A percentile compares a stretch with the other conserved stretches of the same genome.
Conservation (phyloP, 1,140 invertebrate genomes). For the Batillaria attramentaria region DNA sequence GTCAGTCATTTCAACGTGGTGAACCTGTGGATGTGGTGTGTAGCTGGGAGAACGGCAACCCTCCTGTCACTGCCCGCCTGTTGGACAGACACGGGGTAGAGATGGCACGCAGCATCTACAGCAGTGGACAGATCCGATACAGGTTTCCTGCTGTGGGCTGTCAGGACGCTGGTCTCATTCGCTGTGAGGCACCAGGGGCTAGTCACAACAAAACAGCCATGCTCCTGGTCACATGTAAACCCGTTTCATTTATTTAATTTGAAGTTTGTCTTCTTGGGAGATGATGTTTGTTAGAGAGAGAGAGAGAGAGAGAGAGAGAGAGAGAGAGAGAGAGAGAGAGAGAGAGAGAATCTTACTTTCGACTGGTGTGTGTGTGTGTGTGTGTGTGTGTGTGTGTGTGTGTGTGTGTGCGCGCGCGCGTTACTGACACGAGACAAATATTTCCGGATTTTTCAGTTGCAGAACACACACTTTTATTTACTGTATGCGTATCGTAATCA, state of each 20-base stretch:
- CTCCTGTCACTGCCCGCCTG: too few relatives aligned
- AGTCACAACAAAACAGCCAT: background rate
- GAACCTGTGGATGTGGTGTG: too few relatives aligned
- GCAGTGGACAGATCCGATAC: too few relatives aligned
- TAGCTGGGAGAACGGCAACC: too few relatives aligned
- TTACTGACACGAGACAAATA: background rate
- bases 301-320: slow-evolving; percentile 2
- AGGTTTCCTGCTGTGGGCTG: too few relatives aligned
- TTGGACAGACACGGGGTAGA: too few relatives aligned
- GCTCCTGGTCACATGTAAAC: background rate
- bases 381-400: background rate
- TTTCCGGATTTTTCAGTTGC: background rate
- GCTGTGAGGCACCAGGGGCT: too few relatives aligned
- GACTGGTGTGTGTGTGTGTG: background rate
- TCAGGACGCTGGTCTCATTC: too few relatives aligned
- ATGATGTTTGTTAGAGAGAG: background rate
- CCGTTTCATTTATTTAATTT: background rate
- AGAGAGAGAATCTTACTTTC: background rate
- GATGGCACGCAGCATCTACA: too few relatives aligned
- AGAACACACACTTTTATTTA: background rate
- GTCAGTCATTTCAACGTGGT: too few relatives aligned
- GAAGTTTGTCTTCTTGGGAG: background rate
- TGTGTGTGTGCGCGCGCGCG: background rate
- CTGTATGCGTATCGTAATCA: background rate
- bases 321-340: background rate